These are phyloP conservation scores for Nudaria mundana DNA, from an alignment of 2,888 invertebrate species.

Conservation along the genomic window DNA sequence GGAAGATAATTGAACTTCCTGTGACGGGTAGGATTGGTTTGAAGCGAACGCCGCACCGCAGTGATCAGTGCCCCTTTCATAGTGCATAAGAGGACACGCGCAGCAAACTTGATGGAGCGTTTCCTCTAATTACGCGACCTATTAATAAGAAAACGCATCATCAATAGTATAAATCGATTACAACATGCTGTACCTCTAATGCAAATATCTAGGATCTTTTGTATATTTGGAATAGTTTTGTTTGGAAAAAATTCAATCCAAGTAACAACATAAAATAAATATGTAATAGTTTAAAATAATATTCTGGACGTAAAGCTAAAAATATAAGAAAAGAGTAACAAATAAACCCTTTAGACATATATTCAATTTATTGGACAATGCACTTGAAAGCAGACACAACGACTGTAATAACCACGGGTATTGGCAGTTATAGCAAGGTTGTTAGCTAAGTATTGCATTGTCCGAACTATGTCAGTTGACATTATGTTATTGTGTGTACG, in stretches of 20 bases:
- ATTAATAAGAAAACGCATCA: conserved; percentile 66
- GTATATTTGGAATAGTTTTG: no score
- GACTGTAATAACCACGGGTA: conserved; percentile 39
- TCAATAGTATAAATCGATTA: conserved; percentile 59
- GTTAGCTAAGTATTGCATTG: conserved; percentile 31
- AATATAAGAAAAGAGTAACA: no score
- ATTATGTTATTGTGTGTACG: conserved; percentile 21
- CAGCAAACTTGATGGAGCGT: conserved; percentile 66
- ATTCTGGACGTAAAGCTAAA: no score
- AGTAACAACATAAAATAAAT: no score
- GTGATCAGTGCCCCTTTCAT: conserved; percentile 63
- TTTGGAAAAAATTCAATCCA: no score
- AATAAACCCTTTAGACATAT: conserved; percentile 1
- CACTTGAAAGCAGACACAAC: conserved; percentile 35
- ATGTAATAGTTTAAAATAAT: no score
- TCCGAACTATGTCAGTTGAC: conserved; percentile 31
- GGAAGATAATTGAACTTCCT: conserved; percentile 80
- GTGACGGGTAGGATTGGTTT: conserved; percentile 65
- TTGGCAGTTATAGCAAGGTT: conserved; percentile 36
- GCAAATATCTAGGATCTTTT: no score
- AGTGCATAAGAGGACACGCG: conserved; percentile 48
- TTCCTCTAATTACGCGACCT: conserved; percentile 78
- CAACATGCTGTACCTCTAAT: no score
- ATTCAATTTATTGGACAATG: conserved; percentile 8
- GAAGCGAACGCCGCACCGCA: conserved; percentile 46